These are phyloP conservation scores for Epinotia brunnichana DNA, from an alignment of 2,888 invertebrate species.

Conservation along the genomic window DNA sequence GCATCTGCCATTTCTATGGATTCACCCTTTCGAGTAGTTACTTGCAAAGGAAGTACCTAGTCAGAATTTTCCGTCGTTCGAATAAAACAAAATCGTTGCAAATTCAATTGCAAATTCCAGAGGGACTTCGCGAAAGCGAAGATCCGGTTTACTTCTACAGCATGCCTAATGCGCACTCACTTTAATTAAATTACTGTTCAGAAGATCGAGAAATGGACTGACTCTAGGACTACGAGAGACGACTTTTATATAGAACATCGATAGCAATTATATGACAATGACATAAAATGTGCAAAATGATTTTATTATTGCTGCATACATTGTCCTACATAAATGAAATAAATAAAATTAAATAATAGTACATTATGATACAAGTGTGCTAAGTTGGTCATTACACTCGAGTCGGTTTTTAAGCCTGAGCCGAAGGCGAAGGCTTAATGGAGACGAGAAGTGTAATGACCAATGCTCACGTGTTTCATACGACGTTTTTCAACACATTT, in stretches of 20 bases:
- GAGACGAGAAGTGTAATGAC: too few relatives aligned
- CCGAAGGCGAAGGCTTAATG: too few relatives aligned
- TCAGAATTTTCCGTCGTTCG: constrained; percentile 52
- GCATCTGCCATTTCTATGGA: constrained; percentile 30
- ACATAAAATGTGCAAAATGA: too few relatives aligned
- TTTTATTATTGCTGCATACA: too few relatives aligned
- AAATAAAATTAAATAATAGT: too few relatives aligned
- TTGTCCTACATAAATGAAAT: too few relatives aligned
- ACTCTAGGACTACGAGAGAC: constrained; percentile 30
- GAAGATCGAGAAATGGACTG: constrained; percentile 62
- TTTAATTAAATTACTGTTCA: constrained; percentile 75
- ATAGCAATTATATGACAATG: not conserved
- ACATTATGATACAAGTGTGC: too few relatives aligned
- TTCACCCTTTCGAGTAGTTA: constrained; percentile 34
- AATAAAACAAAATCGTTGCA: too few relatives aligned
- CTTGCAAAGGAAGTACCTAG: constrained; percentile 48
- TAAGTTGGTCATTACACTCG: too few relatives aligned
- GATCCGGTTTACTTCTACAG: constrained; percentile 63
- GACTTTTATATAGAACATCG: constrained; percentile 40
- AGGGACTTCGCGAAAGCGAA: constrained; percentile 53
- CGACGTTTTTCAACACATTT: too few relatives aligned
- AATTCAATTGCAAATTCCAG: constrained; percentile 52
- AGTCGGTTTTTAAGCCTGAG: too few relatives aligned
- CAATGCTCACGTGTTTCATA: too few relatives aligned
- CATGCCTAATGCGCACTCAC: constrained; percentile 66